Percentiles rank a stretch among this genome's conserved stretches.
These are phyloP conservation scores for Malurus melanocephalus DNA, from an alignment of 2,113 vertebrate genomes.

Conservation along the genomic window DNA sequence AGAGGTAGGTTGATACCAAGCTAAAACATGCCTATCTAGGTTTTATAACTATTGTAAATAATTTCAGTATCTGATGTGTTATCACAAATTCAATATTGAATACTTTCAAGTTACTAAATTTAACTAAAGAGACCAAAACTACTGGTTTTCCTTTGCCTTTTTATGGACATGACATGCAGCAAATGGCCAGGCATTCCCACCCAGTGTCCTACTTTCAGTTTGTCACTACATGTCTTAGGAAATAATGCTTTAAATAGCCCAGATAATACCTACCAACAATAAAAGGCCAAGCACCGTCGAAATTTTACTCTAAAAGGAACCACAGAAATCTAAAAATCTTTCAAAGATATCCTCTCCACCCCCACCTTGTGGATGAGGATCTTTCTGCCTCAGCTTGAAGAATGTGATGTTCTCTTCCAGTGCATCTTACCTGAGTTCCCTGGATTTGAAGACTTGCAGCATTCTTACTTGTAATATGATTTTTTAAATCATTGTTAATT, in stretches of 20 bases:
- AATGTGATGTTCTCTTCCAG: background rate
- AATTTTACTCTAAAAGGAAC: background rate
- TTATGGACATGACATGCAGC: background rate
- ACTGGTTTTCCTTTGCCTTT: background rate
- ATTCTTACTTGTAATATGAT: background rate
- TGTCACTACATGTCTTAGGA: background rate
- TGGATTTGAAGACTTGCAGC: background rate
- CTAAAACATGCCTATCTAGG: background rate
- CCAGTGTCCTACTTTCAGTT: background rate
- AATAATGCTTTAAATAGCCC: background rate
- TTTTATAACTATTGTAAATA: background rate
- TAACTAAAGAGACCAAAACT: background rate
- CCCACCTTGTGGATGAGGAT: background rate
- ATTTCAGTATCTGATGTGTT: background rate
- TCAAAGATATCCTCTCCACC: background rate
- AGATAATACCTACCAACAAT: background rate
- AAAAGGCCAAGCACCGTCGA: background rate
- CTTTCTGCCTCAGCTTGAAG: background rate
- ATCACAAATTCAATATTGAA: conserved; percentile 15
- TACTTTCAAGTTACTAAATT: background rate
- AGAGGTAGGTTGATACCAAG: background rate
- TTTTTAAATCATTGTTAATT: background rate
- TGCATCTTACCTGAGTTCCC: background rate
- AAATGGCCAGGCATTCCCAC: background rate
- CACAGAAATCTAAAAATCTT: background rate